Base-by-base conservation (phyloP, 1,140 invertebrate species). In the Teleopsis dalmanni region DNA sequence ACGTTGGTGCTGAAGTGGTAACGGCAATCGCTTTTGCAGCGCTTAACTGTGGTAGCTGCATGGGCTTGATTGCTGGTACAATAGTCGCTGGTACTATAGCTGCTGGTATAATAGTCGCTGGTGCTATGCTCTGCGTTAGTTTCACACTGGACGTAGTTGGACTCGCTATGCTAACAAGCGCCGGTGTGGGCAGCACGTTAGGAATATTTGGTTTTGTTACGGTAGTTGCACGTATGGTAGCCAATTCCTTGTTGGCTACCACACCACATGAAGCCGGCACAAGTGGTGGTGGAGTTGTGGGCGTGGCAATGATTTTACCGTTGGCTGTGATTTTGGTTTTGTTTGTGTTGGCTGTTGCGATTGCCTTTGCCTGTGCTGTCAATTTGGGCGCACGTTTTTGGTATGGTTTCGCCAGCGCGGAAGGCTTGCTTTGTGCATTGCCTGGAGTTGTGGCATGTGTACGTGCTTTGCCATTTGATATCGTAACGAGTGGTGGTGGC, bases 401-500 rank as follows among this genome's bases (percentile, higher is more conserved):
- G 52, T 64, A 64, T 2, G 60, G 61, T 47, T 62, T 64, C 7
- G 49, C 47, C n/a, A 53, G 31, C 3, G 52, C 55, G 3, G 58
- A 49, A 3, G 62, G 56, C 37, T 54, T 52, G n/a, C 9, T 23
- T 14, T 2, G 27, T 16, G 40, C 10, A 19, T 31, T 35, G 1
- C 57, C 23, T 41, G 45, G 50, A 19, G 42, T 36, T 37, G 41
- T 16, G n/a, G 52, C 4, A 21, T 54, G 40, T 48, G 37, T 29
- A 31, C 46, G 41, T 9, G 34, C 14, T 53, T 47, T 49, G 7
- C 22, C 44, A 36, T 44, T 48, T 4, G 61, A 68, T 41, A 68
- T 68, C 33, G 65, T 67, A 4, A 68, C 65, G 47, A 68, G 50
- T 3, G 65, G 65, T 7, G 65, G 65, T 19, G 65, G 59, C 26